A percentile compares a stretch with the other conserved stretches of the same genome.
These are phyloP conservation scores for Pimpla rufipes DNA, from an alignment of 2,888 invertebrate genomes.

Conservation along the genomic window DNA sequence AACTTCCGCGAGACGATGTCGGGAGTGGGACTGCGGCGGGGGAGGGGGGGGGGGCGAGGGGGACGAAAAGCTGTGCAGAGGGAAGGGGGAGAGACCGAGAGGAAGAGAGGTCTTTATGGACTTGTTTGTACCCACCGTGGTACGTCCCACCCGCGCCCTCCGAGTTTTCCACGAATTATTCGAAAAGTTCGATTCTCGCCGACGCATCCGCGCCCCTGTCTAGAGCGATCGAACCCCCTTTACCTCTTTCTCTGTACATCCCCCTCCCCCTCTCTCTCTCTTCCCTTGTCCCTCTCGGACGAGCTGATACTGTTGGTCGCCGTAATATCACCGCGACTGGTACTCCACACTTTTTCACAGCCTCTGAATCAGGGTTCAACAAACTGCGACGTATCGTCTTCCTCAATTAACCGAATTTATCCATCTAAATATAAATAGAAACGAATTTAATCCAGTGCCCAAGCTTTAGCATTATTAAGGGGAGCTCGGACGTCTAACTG, in stretches of 20 bases:
- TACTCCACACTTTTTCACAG: slow-evolving; percentile 16
- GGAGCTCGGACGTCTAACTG: no score
- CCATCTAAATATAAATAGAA: no score
- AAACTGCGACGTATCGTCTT: slow-evolving; percentile 37
- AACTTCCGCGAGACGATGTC: slow-evolving; percentile 72
- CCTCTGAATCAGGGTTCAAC: slow-evolving; percentile 39
- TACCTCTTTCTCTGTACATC: slow-evolving; percentile 53
- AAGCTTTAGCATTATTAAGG: no score
- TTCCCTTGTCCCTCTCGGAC: not conserved
- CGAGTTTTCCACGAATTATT: slow-evolving; percentile 78
- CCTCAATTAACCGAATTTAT: slow-evolving; percentile 11
- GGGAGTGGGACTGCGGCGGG: slow-evolving; percentile 35
- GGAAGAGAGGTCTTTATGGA: slow-evolving; percentile 78
- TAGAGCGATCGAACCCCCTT: slow-evolving; percentile 70
- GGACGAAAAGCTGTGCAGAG: slow-evolving; percentile 57
- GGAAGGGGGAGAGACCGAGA: slow-evolving; percentile 38
- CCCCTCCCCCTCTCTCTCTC: slow-evolving; percentile 2
- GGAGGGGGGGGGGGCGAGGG: slow-evolving; percentile 42
- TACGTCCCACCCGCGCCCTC: slow-evolving; percentile 39
- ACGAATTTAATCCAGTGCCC: no score
- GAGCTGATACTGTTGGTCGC: slow-evolving; percentile 69
- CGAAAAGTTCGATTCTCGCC: slow-evolving; percentile 76
- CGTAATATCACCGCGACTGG: slow-evolving; percentile 64
- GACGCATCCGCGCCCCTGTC: slow-evolving; percentile 72
- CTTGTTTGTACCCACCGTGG: slow-evolving; percentile 79